phyloP scores from a whole-genome alignment of 2,113 vertebrate species.

The Nesoenas mayeri region DNA sequence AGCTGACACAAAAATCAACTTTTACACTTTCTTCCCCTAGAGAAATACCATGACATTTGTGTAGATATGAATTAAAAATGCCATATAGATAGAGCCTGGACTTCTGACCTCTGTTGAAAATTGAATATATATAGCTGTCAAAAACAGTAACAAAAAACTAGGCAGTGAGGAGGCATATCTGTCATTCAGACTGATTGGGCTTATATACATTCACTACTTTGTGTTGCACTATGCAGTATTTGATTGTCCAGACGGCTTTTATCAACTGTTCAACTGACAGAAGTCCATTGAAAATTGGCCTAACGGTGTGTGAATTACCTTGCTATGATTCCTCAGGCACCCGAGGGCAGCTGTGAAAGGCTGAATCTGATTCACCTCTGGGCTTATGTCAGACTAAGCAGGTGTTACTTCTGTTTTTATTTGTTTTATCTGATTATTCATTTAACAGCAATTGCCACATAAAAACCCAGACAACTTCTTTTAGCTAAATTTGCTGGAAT shows the following conservation, averaged over 20 bases:
- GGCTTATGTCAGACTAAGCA: slow-evolving; percentile 12
- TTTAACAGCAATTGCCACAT: slow-evolving; percentile 19
- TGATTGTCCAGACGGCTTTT: slow-evolving; percentile 39
- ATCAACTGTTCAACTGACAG: slow-evolving; percentile 43
- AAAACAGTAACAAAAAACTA: slow-evolving; percentile 23
- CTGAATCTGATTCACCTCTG: neutral
- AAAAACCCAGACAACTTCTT: neutral
- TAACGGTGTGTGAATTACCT: slow-evolving; percentile 52
- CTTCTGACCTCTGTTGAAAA: slow-evolving; percentile 50
- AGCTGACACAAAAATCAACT: slow-evolving; percentile 27
- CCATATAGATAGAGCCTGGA: slow-evolving; percentile 29
- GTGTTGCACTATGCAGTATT: slow-evolving; percentile 25
- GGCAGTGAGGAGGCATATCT: slow-evolving; percentile 13
- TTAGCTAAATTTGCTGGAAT: neutral
- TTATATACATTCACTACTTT: slow-evolving; percentile 34
- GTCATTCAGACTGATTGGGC: slow-evolving; percentile 52
- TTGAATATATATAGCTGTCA: slow-evolving; percentile 42
- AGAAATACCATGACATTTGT: slow-evolving; percentile 65
- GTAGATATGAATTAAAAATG: slow-evolving; percentile 61
- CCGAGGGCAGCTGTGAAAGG: neutral
- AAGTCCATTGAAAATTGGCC: slow-evolving; percentile 60
- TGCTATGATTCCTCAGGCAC: slow-evolving; percentile 16
- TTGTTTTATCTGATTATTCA: slow-evolving; percentile 14
- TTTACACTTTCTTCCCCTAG: neutral
- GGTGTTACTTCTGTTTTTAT: slow-evolving; percentile 38